Percentiles rank a stretch among this genome's conserved stretches.
Evolutionary conservation across 1,140 invertebrate species (phyloP).

Genomic region (Nephila pilipes): DNA sequence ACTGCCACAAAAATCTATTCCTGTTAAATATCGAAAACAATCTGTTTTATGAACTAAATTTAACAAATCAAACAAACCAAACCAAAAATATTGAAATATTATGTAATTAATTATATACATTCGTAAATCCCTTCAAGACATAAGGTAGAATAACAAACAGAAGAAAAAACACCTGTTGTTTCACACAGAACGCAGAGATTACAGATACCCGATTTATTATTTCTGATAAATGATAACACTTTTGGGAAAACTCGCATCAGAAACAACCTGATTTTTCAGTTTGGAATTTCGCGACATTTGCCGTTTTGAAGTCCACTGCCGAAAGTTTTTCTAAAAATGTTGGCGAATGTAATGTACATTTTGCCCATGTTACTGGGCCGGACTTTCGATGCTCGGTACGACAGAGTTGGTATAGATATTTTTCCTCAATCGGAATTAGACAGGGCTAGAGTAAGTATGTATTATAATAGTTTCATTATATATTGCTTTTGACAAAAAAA

Average conservation of each 20-base stretch:
- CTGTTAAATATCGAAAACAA: no score
- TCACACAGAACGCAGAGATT: neutral
- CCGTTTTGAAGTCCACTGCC: neutral
- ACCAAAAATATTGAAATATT: no score
- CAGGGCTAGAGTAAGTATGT: slow-evolving; percentile 61
- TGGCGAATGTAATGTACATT: slow-evolving; percentile 69
- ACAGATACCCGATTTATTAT: neutral
- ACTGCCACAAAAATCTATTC: no score
- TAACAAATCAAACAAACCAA: no score
- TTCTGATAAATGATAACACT: neutral
- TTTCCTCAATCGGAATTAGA: slow-evolving; percentile 69
- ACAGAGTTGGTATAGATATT: slow-evolving; percentile 74
- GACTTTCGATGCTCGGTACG: slow-evolving; percentile 71
- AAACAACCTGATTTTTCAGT: neutral
- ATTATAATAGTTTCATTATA: no score
- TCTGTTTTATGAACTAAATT: no score
- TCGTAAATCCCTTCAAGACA: neutral
- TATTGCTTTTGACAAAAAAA: no score
- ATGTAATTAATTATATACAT: neutral
- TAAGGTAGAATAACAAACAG: no score
- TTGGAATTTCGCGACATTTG: no score
- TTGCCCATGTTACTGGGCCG: slow-evolving; percentile 75
- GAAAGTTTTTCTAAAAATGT: neutral
- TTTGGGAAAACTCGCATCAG: neutral
- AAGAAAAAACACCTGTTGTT: neutral